Percentiles rank a stretch among this genome's conserved stretches.
Conservation (phyloP, 1,140 invertebrate species). For the Bombus huntii region DNA sequence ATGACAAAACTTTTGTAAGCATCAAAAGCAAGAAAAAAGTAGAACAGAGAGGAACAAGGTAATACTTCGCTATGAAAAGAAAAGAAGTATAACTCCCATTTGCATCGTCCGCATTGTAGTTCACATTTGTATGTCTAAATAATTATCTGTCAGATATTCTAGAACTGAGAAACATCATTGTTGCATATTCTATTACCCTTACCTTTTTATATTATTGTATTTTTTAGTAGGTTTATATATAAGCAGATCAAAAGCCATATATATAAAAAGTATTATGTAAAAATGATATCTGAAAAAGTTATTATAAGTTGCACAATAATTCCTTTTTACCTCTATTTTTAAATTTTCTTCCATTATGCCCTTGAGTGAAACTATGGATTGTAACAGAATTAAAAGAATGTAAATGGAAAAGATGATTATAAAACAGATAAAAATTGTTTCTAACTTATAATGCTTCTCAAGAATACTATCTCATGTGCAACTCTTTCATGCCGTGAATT, state of each 20-base stretch:
- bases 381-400: neutral
- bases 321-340: neutral
- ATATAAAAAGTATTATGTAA: neutral
- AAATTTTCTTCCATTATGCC: neutral
- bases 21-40: constrained; percentile 17
- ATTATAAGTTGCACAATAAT: neutral
- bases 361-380: neutral
- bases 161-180: constrained; percentile 29
- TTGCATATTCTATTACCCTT: constrained; percentile 44
- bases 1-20: constrained; percentile 51
- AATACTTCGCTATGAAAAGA: constrained; percentile 42
- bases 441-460: constrained; percentile 7
- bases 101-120: constrained; percentile 34
- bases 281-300: neutral
- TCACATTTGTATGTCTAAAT: constrained; percentile 53
- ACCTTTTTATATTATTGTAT: constrained; percentile 14
- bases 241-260: constrained; percentile 21
- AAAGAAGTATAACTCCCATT: constrained; percentile 41
- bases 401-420: neutral
- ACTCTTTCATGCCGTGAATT: neutral
- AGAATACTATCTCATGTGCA: neutral
- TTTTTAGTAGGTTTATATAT: constrained; percentile 9
- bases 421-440: neutral
- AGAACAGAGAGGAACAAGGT: constrained; percentile 46
- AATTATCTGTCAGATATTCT: constrained; percentile 38